Evolutionary conservation across 64 coral and sea anemone species (phyloP).

Genomic region (Hydrozoanthus tunicans): DNA sequence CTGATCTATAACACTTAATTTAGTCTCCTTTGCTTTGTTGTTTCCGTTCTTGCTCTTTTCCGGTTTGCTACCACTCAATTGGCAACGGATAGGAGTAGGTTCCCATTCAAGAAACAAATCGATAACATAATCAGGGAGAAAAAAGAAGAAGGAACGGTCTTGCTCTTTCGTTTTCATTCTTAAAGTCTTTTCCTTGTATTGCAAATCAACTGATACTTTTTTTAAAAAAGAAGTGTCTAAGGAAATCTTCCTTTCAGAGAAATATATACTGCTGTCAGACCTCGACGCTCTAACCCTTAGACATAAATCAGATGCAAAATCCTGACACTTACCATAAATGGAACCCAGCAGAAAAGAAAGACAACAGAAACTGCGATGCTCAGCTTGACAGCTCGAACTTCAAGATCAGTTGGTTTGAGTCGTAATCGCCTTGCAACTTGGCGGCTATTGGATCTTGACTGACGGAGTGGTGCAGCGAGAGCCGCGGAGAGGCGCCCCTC

Average conservation of each 20-base stretch:
- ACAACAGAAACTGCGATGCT: slow-evolving; percentile 35
- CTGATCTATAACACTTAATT: no score
- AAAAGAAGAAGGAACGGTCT: no score
- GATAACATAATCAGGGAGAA: no score
- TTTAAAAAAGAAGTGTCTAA: not conserved
- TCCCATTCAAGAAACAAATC: no score
- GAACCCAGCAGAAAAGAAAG: slow-evolving; percentile 39
- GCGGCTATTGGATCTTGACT: not conserved
- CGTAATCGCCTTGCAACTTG: not conserved
- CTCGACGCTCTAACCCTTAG: not conserved
- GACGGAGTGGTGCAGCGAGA: not conserved
- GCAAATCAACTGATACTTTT: not conserved
- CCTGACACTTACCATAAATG: slow-evolving; percentile 35
- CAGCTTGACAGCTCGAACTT: slow-evolving; percentile 45
- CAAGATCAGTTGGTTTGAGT: slow-evolving; percentile 12
- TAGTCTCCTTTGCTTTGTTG: no score
- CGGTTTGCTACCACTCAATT: no score
- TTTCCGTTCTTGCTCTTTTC: no score
- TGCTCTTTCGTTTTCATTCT: no score
- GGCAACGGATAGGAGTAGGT: no score
- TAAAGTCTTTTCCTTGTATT: no score
- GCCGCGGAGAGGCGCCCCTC: not conserved
- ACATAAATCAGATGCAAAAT: not conserved
- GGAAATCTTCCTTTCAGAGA: no score
- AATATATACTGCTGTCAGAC: no score